Conservation (phyloP, 2,113 vertebrate genomes). For the Thalassarche chlororhynchos region DNA sequence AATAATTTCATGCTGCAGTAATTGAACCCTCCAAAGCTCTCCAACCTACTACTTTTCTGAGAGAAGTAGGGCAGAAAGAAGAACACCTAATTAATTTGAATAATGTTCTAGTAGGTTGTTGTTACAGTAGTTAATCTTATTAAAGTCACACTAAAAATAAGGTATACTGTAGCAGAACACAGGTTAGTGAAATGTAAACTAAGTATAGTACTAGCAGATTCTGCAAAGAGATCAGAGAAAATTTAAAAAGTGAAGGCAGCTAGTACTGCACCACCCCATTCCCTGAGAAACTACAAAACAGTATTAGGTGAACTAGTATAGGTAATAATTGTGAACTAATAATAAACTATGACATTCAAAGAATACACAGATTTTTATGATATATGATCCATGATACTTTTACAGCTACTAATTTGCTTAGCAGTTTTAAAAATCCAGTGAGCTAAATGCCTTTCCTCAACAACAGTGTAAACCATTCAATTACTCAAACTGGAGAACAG, state of each 20-base stretch:
- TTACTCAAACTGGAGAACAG: not conserved
- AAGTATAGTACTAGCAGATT: not conserved
- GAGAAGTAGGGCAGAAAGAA: constrained; percentile 48
- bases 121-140: constrained; percentile 28
- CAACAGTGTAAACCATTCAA: not conserved
- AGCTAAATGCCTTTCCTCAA: not conserved
- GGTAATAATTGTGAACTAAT: not conserved
- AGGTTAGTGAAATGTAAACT: not conserved
- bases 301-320: not conserved
- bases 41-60: constrained; percentile 13
- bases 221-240: not conserved
- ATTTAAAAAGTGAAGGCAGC: not conserved
- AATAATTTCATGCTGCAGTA: constrained; percentile 49
- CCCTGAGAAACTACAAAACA: not conserved
- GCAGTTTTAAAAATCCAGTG: not conserved
- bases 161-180: not conserved
- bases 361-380: not conserved
- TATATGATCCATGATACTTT: not conserved
- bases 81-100: constrained; percentile 57
- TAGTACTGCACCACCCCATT: not conserved
- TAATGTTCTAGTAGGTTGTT: constrained; percentile 29
- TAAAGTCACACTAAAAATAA: constrained; percentile 49
- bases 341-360: not conserved
- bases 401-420: not conserved
- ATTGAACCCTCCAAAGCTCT: constrained; percentile 37